These are phyloP conservation scores for Cotesia typhae DNA, from an alignment of 1,140 invertebrate genomes.

Conservation along the genomic window DNA sequence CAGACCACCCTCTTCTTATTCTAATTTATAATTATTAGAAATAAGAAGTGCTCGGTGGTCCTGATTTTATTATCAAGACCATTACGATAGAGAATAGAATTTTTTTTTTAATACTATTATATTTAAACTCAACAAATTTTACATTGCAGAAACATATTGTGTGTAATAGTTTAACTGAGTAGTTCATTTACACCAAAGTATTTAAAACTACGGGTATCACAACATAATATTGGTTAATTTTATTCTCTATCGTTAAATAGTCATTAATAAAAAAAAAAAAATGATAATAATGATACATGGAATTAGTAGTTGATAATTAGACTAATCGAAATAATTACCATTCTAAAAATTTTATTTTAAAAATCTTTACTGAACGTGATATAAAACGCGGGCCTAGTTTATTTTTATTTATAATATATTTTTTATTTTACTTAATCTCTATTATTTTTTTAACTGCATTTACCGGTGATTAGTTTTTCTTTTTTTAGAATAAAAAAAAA, in stretches of 20 bases:
- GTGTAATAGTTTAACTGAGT: background rate
- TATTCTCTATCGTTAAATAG: background rate
- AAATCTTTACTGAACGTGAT: too few relatives aligned
- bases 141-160: background rate
- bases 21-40: conserved; percentile 45
- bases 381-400: too few relatives aligned
- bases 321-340: too few relatives aligned
- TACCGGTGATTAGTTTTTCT: too few relatives aligned
- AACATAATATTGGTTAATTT: background rate
- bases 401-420: too few relatives aligned
- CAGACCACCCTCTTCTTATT: conserved; percentile 66
- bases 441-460: too few relatives aligned
- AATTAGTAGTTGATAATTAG: conserved; percentile 5
- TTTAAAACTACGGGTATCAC: background rate
- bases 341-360: too few relatives aligned
- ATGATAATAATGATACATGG: background rate
- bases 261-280: conserved; percentile 11
- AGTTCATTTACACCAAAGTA: background rate
- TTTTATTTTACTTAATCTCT: too few relatives aligned
- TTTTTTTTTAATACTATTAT: conserved; percentile 2
- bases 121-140: background rate
- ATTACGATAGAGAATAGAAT: conserved; percentile 20
- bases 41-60: conserved; percentile 13
- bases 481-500: too few relatives aligned
- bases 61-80: background rate